Percentiles rank a stretch among this genome's conserved stretches.
These are phyloP conservation scores for Anolis sagrei DNA, from an alignment of 2,113 vertebrate species.

Conservation along the genomic window DNA sequence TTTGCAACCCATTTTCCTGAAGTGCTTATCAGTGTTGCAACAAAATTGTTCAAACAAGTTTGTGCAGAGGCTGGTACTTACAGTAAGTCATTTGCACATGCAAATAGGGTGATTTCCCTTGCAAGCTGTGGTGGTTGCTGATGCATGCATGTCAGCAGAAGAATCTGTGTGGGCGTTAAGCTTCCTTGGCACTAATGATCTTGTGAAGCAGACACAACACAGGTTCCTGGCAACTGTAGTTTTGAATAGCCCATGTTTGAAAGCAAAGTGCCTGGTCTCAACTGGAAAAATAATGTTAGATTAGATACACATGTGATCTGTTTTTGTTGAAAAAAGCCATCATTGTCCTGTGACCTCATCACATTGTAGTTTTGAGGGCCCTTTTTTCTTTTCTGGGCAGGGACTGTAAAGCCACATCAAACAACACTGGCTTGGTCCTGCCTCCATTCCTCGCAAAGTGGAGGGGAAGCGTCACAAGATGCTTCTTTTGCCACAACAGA, in stretches of 20 bases:
- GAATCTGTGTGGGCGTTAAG: conserved; percentile 68
- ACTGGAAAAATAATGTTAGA: no score
- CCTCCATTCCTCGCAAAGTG: no score
- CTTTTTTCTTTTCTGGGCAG: no score
- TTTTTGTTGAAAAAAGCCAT: no score
- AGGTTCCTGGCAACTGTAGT: conserved; percentile 31
- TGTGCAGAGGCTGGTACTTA: conserved; percentile 66
- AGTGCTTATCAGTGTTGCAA: conserved; percentile 8
- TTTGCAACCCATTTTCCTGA: conserved; percentile 16
- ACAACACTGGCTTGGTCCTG: no score
- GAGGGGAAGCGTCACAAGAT: no score
- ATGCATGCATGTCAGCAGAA: conserved; percentile 66
- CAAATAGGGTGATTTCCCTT: conserved; percentile 67
- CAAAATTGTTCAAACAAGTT: conserved; percentile 58
- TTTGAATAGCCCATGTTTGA: conserved; percentile 33
- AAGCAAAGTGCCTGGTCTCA: conserved; percentile 20
- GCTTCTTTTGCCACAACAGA: no score
- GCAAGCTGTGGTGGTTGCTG: conserved; percentile 63
- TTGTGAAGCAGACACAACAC: conserved; percentile 52
- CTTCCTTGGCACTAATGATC: conserved; percentile 40
- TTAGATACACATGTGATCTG: no score
- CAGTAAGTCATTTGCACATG: conserved; percentile 73
- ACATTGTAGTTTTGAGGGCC: no score
- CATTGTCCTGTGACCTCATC: no score
- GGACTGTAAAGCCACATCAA: no score